Base-by-base conservation (phyloP, 1,140 invertebrate species). In the Adoxophyes honmai region DNA sequence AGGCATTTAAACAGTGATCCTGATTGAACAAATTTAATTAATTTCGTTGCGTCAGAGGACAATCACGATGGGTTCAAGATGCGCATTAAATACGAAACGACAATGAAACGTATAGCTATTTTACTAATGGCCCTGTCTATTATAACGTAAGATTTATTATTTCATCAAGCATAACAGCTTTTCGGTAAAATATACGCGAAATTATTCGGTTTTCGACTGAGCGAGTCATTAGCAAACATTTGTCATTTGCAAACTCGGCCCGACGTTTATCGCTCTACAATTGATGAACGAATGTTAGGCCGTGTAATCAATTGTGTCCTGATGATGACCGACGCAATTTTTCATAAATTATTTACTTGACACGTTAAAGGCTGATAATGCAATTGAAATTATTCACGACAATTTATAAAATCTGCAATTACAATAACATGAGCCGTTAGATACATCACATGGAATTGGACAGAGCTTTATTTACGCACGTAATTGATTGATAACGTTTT, bases 181-280 rank as follows among this genome's bases (percentile, higher is more conserved):
- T 14, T 14, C 62, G 59, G 62, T 73, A 70, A 70, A 71, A 74
- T 71, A 65, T 66, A 65, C 53, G 57, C 51, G 37, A 64, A 75
- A 75, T 71, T 65, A 71, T 72, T 72, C 66, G 59, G 66, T 75
- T 75, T 72, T 66, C 64, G 60, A 15, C 65, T 11, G 57, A 34
- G 44, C 60, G 59, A 75, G 66, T 82, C 81, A 82, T 85, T 82
- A 85, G 79, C 70, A 78, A 82, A 77, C 79, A 85, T 85, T 85
- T 81, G 81, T 82, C 79, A 85, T 81, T 79, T 75, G 64, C 69
- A 81, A 81, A 79, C 77, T 77, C 73, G 52, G 66, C 62, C 62
- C 77, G 79, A 81, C 78, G 69, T 75, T 81, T 78, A 82, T 85
- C 76, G 76, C 71, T 76, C 68, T 77, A 81, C 78, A 81, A 78